phyloP scores from a whole-genome alignment of 2,113 vertebrate genomes.

The Calidris pugnax region DNA sequence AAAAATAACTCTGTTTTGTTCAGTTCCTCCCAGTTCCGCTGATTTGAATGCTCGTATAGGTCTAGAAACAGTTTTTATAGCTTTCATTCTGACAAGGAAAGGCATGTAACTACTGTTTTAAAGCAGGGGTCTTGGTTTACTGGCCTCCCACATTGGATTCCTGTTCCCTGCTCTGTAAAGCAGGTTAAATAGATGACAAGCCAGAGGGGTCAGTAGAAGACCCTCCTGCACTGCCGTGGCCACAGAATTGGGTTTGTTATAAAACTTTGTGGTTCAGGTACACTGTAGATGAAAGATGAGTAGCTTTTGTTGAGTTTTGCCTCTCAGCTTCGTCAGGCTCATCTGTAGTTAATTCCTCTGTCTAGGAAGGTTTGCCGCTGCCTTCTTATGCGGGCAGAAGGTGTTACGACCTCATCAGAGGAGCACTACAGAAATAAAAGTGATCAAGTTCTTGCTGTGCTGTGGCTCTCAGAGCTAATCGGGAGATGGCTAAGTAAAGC shows the following conservation, averaged over 20 bases:
- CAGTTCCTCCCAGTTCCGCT: background rate
- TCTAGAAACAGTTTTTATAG: background rate
- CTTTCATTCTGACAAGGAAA: background rate
- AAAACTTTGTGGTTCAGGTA: background rate
- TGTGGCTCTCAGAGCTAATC: background rate
- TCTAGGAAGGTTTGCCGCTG: background rate
- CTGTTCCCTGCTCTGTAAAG: background rate
- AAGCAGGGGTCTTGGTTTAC: background rate
- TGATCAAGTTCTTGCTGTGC: background rate
- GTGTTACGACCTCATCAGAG: background rate
- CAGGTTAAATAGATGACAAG: background rate
- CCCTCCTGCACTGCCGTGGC: background rate
- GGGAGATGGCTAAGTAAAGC: background rate
- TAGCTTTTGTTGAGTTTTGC: background rate
- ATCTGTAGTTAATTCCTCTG: background rate
- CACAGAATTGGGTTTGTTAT: background rate
- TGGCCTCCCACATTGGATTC: background rate
- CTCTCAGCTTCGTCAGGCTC: background rate
- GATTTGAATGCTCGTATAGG: background rate
- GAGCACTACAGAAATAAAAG: background rate
- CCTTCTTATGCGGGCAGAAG: background rate
- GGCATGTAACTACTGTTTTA: background rate
- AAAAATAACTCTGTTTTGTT: conserved; percentile 34
- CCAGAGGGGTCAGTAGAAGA: background rate
- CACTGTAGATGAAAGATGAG: background rate